Base-by-base conservation (phyloP, 2,888 invertebrate species). In the Holacanthella duospinosa region DNA sequence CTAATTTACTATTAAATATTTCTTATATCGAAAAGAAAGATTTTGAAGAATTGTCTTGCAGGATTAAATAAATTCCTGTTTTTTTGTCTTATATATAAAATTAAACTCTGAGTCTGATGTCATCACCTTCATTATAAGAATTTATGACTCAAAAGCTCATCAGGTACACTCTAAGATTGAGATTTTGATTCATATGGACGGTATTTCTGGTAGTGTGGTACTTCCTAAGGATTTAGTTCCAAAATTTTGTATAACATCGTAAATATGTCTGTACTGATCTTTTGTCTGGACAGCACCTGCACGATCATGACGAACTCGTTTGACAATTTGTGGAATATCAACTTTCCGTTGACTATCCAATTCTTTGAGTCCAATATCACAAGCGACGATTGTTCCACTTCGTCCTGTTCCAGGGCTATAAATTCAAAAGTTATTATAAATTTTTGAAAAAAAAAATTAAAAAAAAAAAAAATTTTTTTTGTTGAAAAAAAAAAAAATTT, bases 191-290 rank as follows among this genome's bases (percentile, higher is more conserved):
- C n/a, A n/a, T n/a, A n/a, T n/a, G n/a, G n/a, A n/a, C n/a, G n/a
- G n/a, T n/a, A n/a, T n/a, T n/a, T n/a, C n/a, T n/a, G n/a, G n/a
- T n/a, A n/a, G n/a, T n/a, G n/a, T n/a, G n/a, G n/a, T n/a, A n/a
- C n/a, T n/a, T n/a, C n/a, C n/a, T 24, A 59, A 58, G n/a, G 29
- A 27, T 55, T 63, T 60, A 21, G 68, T 64, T 6, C 66, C 67
- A 43, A 70, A 69, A 26, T 62, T 61, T 19, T 70, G 65, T 24
- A 71, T 55, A 21, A 90, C 93, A 85, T 89, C 88, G 78, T 94
- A 93, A 69, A 94, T 86, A 79, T 93, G 91, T 75, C 86, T 84
- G 78, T 94, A 94, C 79, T 94, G 94, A 75, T 93, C 91, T 75
- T 87, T 85, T 65, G 93, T 93, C 78, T 92, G 87, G 27, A 94